Percentiles rank a stretch among this genome's conserved stretches.
Evolutionary conservation across 2,888 invertebrate genomes (phyloP).

Genomic region (Yponomeuta evonymella): DNA sequence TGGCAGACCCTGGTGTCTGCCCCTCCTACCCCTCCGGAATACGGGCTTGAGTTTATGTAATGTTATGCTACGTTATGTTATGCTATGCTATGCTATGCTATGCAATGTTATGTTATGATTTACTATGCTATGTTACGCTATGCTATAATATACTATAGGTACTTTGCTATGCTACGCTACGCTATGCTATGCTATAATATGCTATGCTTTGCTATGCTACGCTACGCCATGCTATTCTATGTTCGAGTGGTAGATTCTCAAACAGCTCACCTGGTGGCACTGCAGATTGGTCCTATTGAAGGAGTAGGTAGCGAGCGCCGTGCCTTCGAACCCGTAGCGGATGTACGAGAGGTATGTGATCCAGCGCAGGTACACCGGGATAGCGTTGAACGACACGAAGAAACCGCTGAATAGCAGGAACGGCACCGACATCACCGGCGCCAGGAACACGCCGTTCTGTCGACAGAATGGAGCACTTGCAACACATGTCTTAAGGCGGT

Average conservation of each 20-base stretch:
- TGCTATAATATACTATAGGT: too few species aligned
- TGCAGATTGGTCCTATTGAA: conserved; percentile 87
- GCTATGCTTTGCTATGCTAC: not conserved
- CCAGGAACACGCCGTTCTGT: conserved; percentile 96
- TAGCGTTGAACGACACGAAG: conserved; percentile 97
- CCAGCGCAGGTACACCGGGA: conserved; percentile 96
- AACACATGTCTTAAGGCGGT: not conserved
- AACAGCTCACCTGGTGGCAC: conserved; percentile 79
- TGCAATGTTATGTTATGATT: too few species aligned
- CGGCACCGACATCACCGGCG: conserved; percentile 97
- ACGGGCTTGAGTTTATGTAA: too few species aligned
- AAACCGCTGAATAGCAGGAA: conserved; percentile 97
- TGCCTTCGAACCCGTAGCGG: conserved; percentile 96
- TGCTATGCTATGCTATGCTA: too few species aligned
- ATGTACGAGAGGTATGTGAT: conserved; percentile 96
- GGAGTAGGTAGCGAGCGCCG: conserved; percentile 93
- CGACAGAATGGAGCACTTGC: not conserved
- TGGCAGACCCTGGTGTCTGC: too few species aligned
- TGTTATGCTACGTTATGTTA: too few species aligned
- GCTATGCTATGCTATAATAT: too few species aligned
- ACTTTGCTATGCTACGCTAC: too few species aligned
- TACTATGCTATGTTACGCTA: too few species aligned
- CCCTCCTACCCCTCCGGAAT: too few species aligned
- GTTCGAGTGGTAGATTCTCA: not conserved
- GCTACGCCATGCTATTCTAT: not conserved